phyloP scores from a whole-genome alignment of 2,113 vertebrate species.

The Nymphicus hollandicus region DNA sequence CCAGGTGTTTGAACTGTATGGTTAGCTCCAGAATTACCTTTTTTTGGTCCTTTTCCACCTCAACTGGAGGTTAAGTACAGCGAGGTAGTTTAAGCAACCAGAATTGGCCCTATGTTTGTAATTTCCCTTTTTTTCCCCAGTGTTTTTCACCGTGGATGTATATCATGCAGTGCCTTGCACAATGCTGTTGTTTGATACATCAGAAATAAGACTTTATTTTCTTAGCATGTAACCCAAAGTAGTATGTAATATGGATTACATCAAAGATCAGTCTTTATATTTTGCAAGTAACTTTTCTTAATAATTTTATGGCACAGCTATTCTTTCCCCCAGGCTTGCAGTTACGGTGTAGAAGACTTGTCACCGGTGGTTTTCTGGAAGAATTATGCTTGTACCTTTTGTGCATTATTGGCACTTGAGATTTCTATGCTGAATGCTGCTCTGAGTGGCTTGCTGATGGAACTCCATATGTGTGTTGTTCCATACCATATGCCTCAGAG shows the following conservation, averaged over 20 bases:
- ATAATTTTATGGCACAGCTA: not conserved
- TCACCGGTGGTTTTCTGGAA: not conserved
- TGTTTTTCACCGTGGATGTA: accelerated
- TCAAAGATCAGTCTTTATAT: not conserved
- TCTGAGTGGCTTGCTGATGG: not conserved
- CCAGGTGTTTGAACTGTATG: not conserved
- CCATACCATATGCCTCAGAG: accelerated
- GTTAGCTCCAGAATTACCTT: not conserved
- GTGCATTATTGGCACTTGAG: not conserved
- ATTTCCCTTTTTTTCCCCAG: not conserved
- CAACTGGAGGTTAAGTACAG: not conserved
- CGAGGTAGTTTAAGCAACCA: not conserved
- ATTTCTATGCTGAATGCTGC: not conserved
- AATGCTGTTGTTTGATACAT: not conserved
- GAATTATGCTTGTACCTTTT: not conserved
- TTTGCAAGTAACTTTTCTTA: not conserved
- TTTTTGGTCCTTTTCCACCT: not conserved
- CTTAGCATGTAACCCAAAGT: not conserved
- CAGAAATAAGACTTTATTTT: not conserved
- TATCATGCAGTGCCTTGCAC: accelerated
- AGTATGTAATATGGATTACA: not conserved
- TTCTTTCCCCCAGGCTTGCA: not conserved
- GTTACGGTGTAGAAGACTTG: not conserved
- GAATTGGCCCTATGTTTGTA: not conserved
- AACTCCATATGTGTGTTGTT: not conserved